A percentile compares a stretch with the other conserved stretches of the same genome.
Evolutionary conservation across 2,113 vertebrate species (phyloP).

Genomic region (Nycticebus coucang): DNA sequence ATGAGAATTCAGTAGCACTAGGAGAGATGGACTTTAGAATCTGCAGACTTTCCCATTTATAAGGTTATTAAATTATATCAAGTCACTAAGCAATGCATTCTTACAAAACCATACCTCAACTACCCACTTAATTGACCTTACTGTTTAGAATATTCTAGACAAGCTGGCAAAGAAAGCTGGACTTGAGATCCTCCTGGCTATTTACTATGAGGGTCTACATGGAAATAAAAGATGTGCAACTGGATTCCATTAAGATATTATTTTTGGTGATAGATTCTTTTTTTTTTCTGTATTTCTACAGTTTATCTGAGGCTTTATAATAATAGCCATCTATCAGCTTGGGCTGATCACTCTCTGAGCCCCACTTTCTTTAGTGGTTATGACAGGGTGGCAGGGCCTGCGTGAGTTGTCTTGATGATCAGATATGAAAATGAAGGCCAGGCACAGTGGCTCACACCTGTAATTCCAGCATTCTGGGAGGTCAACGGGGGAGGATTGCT

Average conservation of each 20-base stretch:
- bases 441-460: too few relatives aligned
- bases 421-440: constrained; percentile 4
- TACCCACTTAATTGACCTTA: neutral
- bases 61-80: neutral
- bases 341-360: neutral
- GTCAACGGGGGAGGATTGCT: too few relatives aligned
- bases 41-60: neutral
- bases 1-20: neutral
- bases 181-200: neutral
- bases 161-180: neutral
- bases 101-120: neutral
- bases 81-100: neutral
- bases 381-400: too few relatives aligned
- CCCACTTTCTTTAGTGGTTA: neutral
- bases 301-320: constrained; percentile 19
- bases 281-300: neutral
- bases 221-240: neutral
- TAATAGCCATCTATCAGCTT: neutral
- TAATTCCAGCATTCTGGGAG: too few relatives aligned
- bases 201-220: neutral
- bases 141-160: constrained; percentile 1
- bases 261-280: neutral
- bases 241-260: neutral
- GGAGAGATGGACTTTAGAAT: neutral
- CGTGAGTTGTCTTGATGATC: neutral